Evolutionary conservation across 2,888 invertebrate genomes (phyloP), one percentile per base, ranked within the genome.

Genomic region (Autographa gamma): DNA sequence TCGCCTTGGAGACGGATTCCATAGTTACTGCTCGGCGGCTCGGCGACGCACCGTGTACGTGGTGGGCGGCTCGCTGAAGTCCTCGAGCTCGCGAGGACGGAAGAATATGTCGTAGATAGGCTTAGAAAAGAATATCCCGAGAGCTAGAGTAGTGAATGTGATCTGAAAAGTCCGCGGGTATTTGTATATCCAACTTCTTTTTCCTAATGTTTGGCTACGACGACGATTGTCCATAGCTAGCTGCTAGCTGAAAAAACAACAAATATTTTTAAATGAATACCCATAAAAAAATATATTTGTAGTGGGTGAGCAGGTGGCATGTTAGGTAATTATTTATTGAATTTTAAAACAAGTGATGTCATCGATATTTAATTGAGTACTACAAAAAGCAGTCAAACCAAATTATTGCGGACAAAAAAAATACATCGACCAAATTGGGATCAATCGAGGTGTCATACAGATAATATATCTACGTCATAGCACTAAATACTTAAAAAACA

Each of bases 1-100:
- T 97, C 0, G 98, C 98, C 90, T 96, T 97, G 70, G 96, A 96
- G n/a, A 98, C 97, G 32, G 98, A 96, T 93, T 98, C 98, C 98
- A 98, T 98, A 71, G 25, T 80, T 89, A 88, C 63, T 77, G 77
- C 41, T 80, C 77, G 1, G 60, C 60, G n/a, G n/a, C 48, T 48
- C 48, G 16, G 41, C 65, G 65, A 7, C 34, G 68, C 5, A 32
- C 32, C 63, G 67, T 66, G 48, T 87, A 79, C 16, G 92, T 90
- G 0, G 93, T 90, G 0, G 92, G 88, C 69, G 96, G 92, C 86
- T 92, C 92, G 65, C 83, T 75, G 66, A 88, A 83, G 84, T 90
- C 95, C 66, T 84, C 65, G 0, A 76, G 79, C 0, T 89, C 86
- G 8, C 89, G 77, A 14, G 90, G 86, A 48, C 91, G 81, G 67